These are phyloP conservation scores for Dorcus parallelipipedus DNA, from an alignment of 2,888 invertebrate genomes.

Conservation along the genomic window DNA sequence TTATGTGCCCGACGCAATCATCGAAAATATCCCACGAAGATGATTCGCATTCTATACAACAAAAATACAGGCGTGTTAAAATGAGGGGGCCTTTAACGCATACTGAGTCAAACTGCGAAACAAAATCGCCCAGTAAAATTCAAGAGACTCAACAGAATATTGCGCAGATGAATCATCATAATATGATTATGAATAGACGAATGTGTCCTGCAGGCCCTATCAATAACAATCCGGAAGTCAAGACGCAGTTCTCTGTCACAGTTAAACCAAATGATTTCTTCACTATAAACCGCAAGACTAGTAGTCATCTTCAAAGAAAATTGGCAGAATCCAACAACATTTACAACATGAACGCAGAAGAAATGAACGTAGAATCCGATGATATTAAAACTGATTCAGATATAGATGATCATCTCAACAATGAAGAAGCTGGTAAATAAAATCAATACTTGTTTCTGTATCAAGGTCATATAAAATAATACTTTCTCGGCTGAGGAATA, in stretches of 20 bases:
- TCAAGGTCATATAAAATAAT: too few relatives aligned
- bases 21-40: background rate
- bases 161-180: background rate
- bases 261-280: constrained; percentile 11
- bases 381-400: constrained; percentile 17
- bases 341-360: background rate
- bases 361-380: constrained; percentile 10
- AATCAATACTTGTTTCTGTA: too few relatives aligned
- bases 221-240: background rate
- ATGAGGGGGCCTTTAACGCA: background rate
- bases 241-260: constrained; percentile 1
- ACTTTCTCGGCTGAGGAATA: too few relatives aligned
- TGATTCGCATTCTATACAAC: background rate
- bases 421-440: background rate
- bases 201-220: background rate
- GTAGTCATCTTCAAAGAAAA: constrained; percentile 1
- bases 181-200: background rate
- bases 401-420: constrained; percentile 14
- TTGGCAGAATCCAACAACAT: background rate
- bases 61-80: background rate
- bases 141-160: background rate
- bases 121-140: background rate
- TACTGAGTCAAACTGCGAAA: background rate
- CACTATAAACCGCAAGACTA: constrained; percentile 2
- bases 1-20: background rate